These are phyloP conservation scores for Melikaiella ostensackeni DNA, from an alignment of 2,888 invertebrate genomes.

Conservation along the genomic window DNA sequence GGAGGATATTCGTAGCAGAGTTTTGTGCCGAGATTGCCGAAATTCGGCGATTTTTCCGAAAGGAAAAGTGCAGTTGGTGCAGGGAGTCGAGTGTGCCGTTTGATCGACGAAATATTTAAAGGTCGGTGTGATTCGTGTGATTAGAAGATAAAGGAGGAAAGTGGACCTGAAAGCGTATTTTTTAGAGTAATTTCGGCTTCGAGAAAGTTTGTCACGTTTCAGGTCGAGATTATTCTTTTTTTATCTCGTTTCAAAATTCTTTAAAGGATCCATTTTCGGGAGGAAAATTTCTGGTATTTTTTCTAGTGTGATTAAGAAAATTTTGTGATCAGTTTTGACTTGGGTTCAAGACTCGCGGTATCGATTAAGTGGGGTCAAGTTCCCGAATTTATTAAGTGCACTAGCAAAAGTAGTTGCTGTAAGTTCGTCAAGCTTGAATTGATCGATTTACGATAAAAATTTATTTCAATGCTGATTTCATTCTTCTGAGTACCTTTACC, in stretches of 20 bases:
- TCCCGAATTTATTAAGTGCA: slow-evolving; percentile 12
- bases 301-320: not conserved
- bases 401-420: slow-evolving; percentile 14
- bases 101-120: slow-evolving; percentile 7
- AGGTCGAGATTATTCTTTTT: slow-evolving; percentile 16
- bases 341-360: slow-evolving; percentile 8
- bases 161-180: slow-evolving; percentile 35
- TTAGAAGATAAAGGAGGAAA: slow-evolving; percentile 5
- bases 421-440: not conserved
- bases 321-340: not conserved
- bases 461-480: slow-evolving; percentile 56
- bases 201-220: slow-evolving; percentile 24
- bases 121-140: slow-evolving; percentile 13
- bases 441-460: slow-evolving; percentile 47
- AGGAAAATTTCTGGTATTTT: not conserved
- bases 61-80: slow-evolving; percentile 28
- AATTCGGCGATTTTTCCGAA: slow-evolving; percentile 20
- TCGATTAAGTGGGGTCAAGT: slow-evolving; percentile 38
- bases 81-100: slow-evolving; percentile 25
- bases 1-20: not conserved
- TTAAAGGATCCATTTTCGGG: not conserved
- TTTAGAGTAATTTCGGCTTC: slow-evolving; percentile 17
- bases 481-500: not conserved
- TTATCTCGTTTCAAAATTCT: not conserved
- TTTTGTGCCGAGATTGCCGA: slow-evolving; percentile 24